These are phyloP conservation scores for Dryas iulia DNA, from an alignment of 1,140 invertebrate species.

Conservation along the genomic window DNA sequence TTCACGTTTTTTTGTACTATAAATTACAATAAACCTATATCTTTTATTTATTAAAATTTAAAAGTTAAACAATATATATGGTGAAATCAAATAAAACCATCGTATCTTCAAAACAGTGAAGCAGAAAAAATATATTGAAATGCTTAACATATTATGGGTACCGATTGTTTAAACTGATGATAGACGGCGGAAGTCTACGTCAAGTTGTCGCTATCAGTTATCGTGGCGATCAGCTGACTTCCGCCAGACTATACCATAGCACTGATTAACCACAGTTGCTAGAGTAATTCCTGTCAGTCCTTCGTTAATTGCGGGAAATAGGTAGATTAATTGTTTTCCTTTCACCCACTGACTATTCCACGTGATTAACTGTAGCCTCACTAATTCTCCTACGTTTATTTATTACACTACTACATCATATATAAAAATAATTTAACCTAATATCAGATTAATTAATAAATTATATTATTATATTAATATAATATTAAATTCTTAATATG, in stretches of 20 bases:
- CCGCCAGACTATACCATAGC: slow-evolving; percentile 37
- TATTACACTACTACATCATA: neutral
- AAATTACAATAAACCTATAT: too few relatives aligned
- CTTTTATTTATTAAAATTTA: too few relatives aligned
- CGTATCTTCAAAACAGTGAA: neutral
- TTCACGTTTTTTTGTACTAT: too few relatives aligned
- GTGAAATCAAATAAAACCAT: too few relatives aligned
- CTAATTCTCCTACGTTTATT: neutral
- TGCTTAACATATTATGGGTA: slow-evolving; percentile 2
- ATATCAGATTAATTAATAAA: too few relatives aligned
- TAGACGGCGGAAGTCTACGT: slow-evolving; percentile 25
- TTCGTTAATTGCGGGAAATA: slow-evolving; percentile 71
- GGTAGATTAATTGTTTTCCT: slow-evolving; percentile 74
- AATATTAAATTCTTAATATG: too few relatives aligned
- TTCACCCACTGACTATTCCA: slow-evolving; percentile 48
- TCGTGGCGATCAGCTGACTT: slow-evolving; percentile 42
- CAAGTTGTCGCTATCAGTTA: slow-evolving; percentile 42
- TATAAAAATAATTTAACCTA: neutral
- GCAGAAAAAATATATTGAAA: neutral
- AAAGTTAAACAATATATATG: too few relatives aligned
- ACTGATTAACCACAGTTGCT: slow-evolving; percentile 63
- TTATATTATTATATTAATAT: too few relatives aligned
- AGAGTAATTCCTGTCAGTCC: slow-evolving; percentile 63
- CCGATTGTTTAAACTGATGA: slow-evolving; percentile 21
- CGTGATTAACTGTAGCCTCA: neutral